Conservation (phyloP, 2,113 vertebrate species). For the Sinocyclocheilus grahami region DNA sequence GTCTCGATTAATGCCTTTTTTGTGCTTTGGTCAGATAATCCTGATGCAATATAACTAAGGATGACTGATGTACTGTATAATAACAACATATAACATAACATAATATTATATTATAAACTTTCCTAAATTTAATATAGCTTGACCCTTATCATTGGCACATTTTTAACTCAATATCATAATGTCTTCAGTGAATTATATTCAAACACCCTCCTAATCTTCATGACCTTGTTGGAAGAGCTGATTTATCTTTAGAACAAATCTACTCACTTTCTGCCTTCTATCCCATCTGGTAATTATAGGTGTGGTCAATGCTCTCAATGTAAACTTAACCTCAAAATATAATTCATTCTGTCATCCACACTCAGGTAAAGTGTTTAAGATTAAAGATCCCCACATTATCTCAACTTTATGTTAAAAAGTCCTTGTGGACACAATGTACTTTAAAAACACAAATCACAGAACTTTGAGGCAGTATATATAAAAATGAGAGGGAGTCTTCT, state of each 20-base stretch:
- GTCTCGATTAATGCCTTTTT: too few relatives aligned
- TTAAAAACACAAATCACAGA: too few relatives aligned
- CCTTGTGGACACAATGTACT: neutral
- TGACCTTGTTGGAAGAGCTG: neutral
- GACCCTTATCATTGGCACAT: neutral
- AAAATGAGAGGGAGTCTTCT: neutral
- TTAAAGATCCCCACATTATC: neutral
- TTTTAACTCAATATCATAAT: neutral
- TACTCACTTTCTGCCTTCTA: neutral
- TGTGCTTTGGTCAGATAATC: too few relatives aligned
- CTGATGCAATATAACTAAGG: too few relatives aligned
- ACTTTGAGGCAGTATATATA: neutral
- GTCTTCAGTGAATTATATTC: neutral
- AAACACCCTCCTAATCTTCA: neutral
- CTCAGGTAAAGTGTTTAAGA: conserved; percentile 2
- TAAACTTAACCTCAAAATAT: neutral
- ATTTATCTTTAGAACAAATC: neutral
- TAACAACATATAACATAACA: too few relatives aligned
- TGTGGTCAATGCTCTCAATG: neutral
- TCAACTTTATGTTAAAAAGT: neutral
- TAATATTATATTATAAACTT: neutral
- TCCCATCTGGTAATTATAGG: neutral
- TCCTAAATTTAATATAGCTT: neutral
- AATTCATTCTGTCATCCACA: neutral
- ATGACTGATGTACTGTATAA: too few relatives aligned